Base-by-base conservation (phyloP, 2,888 invertebrate genomes). In the Meteorus cinctellus region DNA sequence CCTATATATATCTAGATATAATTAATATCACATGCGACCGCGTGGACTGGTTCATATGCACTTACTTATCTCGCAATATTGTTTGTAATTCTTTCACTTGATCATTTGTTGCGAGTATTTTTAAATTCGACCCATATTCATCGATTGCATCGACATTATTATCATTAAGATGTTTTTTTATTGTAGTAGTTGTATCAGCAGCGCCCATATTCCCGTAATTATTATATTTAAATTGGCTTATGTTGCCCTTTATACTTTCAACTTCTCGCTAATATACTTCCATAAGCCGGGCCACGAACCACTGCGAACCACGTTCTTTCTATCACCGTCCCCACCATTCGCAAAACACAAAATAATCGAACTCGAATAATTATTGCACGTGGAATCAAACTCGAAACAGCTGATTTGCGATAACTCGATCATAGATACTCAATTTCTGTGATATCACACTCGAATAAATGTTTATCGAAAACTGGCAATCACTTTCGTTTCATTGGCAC, bases 31-130 rank as follows among this genome's bases (percentile, higher is more conserved):
- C 41, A 41, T 41, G 34, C 59, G 45, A 63, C 60, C 14, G 45
- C 55, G 66, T 34, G 19, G 63, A 31, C 48, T 4, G 31, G 70
- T 71, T 27, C 34, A 48, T 12, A 29, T 55, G 62, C 6, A 86
- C 92, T 92, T 91, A 96, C 96, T 94, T 96, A 90, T 97, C 97
- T 41, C 97, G 91, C 69, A 97, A 92, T 84, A 97, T 97, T 8
- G 96, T 96, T 88, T 96, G 95, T 72, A 97, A 89, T 88, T 97
- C 97, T 84, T 94, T 94, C 65, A 95, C 94, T 90, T 96, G 95
- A 87, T 95, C 94, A 85, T 95, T 95, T 0, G 93, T 91, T 1
- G 95, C 94, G 71, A 96, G 88, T 74, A 95, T 90, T 86, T 93
- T 94, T 59, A 96, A 90, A 85, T 94, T 94, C 72, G 93, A 92